These are phyloP conservation scores for Cranoglanis bouderius DNA, from an alignment of 2,113 vertebrate species.

Conservation along the genomic window DNA sequence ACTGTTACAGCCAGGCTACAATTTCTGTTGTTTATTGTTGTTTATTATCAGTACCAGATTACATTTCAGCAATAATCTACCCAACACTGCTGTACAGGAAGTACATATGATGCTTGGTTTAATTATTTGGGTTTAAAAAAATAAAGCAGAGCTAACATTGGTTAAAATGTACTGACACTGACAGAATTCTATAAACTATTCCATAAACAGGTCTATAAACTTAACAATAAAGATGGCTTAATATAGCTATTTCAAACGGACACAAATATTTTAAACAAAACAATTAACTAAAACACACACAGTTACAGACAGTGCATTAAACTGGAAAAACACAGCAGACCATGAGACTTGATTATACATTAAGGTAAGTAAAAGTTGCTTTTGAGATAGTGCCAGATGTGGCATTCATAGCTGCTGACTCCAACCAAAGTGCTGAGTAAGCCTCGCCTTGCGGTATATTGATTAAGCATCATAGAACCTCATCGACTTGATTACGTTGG, in stretches of 20 bases:
- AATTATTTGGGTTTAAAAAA: neutral
- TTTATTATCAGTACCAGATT: too few species aligned
- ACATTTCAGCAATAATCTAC: too few species aligned
- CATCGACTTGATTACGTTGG: constrained; percentile 56
- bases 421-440: constrained; percentile 48
- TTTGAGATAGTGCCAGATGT: constrained; percentile 40
- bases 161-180: neutral
- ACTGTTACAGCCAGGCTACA: too few species aligned
- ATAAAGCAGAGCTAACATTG: neutral
- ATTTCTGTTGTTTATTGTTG: too few species aligned
- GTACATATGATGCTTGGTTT: neutral
- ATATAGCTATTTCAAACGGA: neutral
- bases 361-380: constrained; percentile 35
- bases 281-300: neutral
- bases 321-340: constrained; percentile 19
- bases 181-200: neutral
- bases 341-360: neutral
- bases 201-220: neutral
- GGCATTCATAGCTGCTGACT: constrained; percentile 34
- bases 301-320: constrained; percentile 3
- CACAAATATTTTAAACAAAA: neutral
- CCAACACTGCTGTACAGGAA: too few species aligned
- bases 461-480: constrained; percentile 63
- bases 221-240: neutral
- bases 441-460: constrained; percentile 60